These are phyloP conservation scores for Zaprionus ornatus DNA, from an alignment of 1,140 invertebrate species.

Conservation along the genomic window DNA sequence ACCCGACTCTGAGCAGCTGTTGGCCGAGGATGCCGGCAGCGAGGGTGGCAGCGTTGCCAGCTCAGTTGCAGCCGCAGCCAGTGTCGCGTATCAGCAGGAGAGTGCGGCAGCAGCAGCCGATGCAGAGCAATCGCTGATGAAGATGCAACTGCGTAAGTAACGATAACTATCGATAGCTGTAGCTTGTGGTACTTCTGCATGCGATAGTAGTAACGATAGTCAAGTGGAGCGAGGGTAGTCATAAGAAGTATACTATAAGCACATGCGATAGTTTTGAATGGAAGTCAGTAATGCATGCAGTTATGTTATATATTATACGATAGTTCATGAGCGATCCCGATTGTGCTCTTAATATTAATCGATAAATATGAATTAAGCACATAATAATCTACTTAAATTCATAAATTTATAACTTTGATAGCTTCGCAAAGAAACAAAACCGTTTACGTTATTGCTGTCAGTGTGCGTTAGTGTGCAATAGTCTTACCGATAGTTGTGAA, in stretches of 20 bases:
- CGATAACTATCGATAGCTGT: not conserved
- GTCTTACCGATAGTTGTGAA: not conserved
- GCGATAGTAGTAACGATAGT: not conserved
- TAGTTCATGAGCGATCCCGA: no score
- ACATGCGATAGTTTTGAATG: not conserved
- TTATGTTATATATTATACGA: no score
- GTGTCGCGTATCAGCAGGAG: constrained; percentile 46
- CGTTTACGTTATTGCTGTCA: not conserved
- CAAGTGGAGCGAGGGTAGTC: not conserved
- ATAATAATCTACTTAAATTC: no score
- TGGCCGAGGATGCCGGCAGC: constrained; percentile 41
- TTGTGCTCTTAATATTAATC: no score
- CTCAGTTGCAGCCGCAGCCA: not conserved
- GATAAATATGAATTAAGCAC: not conserved
- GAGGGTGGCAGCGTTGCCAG: constrained; percentile 25
- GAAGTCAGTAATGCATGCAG: no score
- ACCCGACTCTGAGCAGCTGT: constrained; percentile 50
- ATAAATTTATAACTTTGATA: no score
- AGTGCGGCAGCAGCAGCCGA: constrained; percentile 40
- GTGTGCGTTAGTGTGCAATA: not conserved
- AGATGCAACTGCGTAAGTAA: constrained; percentile 81
- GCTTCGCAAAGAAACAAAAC: no score
- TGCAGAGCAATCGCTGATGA: constrained; percentile 79
- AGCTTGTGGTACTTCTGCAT: not conserved
- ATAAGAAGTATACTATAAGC: not conserved